These are phyloP conservation scores for Sinonovacula constricta DNA, from an alignment of 1,140 invertebrate genomes.

Conservation along the genomic window DNA sequence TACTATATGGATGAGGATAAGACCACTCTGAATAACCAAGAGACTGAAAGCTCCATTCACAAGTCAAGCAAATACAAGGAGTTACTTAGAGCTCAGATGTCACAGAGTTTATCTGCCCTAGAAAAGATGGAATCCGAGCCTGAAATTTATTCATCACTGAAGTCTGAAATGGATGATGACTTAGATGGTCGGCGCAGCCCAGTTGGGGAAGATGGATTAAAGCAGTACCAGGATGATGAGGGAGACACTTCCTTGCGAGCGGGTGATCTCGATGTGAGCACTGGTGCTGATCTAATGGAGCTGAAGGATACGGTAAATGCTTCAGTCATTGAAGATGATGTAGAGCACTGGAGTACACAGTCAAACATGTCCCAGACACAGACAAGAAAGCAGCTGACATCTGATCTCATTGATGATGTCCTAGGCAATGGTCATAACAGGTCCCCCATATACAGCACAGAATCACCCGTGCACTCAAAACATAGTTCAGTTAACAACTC, in stretches of 20 bases:
- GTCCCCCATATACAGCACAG: conserved; percentile 46
- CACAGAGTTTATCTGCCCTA: conserved; percentile 12
- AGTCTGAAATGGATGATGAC: conserved; percentile 12
- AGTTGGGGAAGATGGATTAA: conserved; percentile 57
- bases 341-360: conserved; percentile 45
- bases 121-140: conserved; percentile 11
- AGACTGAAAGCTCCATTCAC: conserved; percentile 10
- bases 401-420: conserved; percentile 31
- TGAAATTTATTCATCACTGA: background rate
- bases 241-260: conserved; percentile 1
- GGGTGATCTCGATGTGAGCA: background rate
- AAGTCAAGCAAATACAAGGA: conserved; percentile 44
- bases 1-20: conserved; percentile 10
- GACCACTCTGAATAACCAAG: background rate
- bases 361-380: conserved; percentile 10
- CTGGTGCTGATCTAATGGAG: background rate
- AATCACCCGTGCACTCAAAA: conserved; percentile 35
- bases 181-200: conserved; percentile 56
- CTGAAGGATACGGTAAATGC: conserved; percentile 22
- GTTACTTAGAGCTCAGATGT: conserved; percentile 36
- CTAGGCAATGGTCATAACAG: conserved; percentile 42
- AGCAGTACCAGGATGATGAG: conserved; percentile 57
- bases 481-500: conserved; percentile 43
- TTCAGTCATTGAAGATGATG: conserved; percentile 56
- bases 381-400: too few relatives aligned